phyloP scores from a whole-genome alignment of 2,113 vertebrate species.

The Pleuronectes platessa region DNA sequence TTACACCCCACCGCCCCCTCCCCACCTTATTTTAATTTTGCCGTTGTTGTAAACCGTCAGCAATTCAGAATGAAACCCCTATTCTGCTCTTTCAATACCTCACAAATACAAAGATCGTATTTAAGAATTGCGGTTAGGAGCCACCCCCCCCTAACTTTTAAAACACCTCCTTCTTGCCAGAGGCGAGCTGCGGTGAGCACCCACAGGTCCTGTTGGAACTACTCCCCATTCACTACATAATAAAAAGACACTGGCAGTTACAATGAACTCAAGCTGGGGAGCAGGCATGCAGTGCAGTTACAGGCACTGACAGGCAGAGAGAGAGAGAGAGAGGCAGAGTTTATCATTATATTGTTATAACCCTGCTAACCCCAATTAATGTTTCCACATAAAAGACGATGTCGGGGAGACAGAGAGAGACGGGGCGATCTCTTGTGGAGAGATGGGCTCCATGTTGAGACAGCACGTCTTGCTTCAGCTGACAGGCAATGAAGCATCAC shows the following conservation, averaged over 20 bases:
- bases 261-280: neutral
- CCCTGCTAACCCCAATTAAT: constrained; percentile 39
- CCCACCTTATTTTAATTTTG: constrained; percentile 27
- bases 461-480: constrained; percentile 32
- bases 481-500: constrained; percentile 47
- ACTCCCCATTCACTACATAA: neutral
- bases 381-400: neutral
- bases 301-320: constrained; percentile 1
- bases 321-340: neutral
- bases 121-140: neutral
- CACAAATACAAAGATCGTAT: constrained; percentile 7
- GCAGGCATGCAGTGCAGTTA: constrained; percentile 11
- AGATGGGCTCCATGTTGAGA: constrained; percentile 18
- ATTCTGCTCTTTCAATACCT: constrained; percentile 23
- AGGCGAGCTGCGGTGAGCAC: neutral
- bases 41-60: constrained; percentile 35
- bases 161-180: neutral
- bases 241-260: neutral
- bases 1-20: neutral
- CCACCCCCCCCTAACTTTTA: neutral
- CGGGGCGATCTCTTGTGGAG: constrained; percentile 20
- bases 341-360: constrained; percentile 24
- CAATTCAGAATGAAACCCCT: neutral
- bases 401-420: neutral
- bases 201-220: neutral